Base-by-base conservation (phyloP, 1,140 invertebrate genomes). In the Drosophila tani region DNA sequence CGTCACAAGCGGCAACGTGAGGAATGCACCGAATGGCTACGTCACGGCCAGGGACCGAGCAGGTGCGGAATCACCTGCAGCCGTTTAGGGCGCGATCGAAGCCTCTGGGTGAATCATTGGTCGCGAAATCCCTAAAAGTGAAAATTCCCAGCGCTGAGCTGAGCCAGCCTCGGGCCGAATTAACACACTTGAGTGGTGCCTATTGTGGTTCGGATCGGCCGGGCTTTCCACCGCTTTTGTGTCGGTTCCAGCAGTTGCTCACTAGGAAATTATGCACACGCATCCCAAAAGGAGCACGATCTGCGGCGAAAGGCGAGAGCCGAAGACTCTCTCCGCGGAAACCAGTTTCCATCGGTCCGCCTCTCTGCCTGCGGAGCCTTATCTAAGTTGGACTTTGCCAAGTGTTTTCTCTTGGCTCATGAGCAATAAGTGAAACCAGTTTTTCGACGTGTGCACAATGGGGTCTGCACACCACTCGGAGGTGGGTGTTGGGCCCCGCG, bases 231-330 rank as follows among this genome's bases (percentile, higher is more conserved):
- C 40, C 49, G 63, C 51, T 68, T 70, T 53, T 58, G 69, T 19
- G 43, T 21, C 78, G 57, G 66, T 87, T 87, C 80, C 84, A 78
- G 76, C 56, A 51, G 59, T 51, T 70, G 65, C 29, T 63, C 58
- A 66, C 64, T 53, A 35, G 64, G 65, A 81, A 83, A 84, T 84
- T 78, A 88, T 87, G 85, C 84, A 90, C 84, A 88, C 81, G 84
- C 84, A 88, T 66, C 81, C 75, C 41, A 53, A 49, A 78, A 79
- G 56, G 17, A 49, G 75, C 75, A 51, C 46, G 53, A 76, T 68
- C 63, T 80, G 80, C 79, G 70, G 71, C 63, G 47, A 51, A 60
- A 49, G 43, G 64, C 62, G 41, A 67, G 67, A 58, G 68, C 50
- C 24, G 29, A 78, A 65, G 50, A 58, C 59, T 57, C 55, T 29